Conservation (phyloP, 2,888 invertebrate genomes). For the Aromia moschata region DNA sequence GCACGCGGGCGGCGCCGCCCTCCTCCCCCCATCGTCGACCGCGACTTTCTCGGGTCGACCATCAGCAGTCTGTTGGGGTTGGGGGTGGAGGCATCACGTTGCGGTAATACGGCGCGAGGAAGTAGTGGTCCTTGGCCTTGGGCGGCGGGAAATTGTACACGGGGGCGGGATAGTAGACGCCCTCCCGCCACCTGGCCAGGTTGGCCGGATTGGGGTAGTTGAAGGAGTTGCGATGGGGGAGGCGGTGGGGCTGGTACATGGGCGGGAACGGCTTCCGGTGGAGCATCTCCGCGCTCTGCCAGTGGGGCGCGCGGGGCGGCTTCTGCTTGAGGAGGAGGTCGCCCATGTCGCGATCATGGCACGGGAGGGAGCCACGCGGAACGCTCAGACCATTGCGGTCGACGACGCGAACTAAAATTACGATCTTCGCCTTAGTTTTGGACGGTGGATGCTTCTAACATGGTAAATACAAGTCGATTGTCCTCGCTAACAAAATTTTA, state of each 20-base stretch:
- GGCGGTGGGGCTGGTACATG: constrained; percentile 27
- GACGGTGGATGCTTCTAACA: too few species aligned
- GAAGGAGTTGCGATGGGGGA: constrained; percentile 61
- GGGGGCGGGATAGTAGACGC: constrained; percentile 66
- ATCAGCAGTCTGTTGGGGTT: constrained; percentile 57
- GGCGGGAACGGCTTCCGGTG: constrained; percentile 67
- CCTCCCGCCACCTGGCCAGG: constrained; percentile 51
- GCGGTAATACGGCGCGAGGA: constrained; percentile 74
- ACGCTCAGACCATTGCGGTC: too few species aligned
- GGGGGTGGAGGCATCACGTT: constrained; percentile 72
- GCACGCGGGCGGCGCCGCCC: constrained; percentile 59
- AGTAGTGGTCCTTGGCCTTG: constrained; percentile 69
- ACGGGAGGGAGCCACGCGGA: not conserved
- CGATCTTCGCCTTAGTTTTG: too few species aligned
- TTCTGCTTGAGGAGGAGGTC: constrained; percentile 73
- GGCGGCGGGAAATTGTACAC: constrained; percentile 64
- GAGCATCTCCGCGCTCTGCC: constrained; percentile 61
- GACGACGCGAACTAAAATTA: too few species aligned
- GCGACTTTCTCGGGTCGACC: constrained; percentile 53
- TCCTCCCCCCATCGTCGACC: constrained; percentile 40
- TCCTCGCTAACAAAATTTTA: too few species aligned
- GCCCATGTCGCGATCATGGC: constrained; percentile 59
- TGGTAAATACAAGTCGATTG: too few species aligned
- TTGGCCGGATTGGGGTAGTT: constrained; percentile 46
- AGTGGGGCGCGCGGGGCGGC: constrained; percentile 65